Conservation (phyloP, 1,140 invertebrate genomes). For the Megathymus violae region DNA sequence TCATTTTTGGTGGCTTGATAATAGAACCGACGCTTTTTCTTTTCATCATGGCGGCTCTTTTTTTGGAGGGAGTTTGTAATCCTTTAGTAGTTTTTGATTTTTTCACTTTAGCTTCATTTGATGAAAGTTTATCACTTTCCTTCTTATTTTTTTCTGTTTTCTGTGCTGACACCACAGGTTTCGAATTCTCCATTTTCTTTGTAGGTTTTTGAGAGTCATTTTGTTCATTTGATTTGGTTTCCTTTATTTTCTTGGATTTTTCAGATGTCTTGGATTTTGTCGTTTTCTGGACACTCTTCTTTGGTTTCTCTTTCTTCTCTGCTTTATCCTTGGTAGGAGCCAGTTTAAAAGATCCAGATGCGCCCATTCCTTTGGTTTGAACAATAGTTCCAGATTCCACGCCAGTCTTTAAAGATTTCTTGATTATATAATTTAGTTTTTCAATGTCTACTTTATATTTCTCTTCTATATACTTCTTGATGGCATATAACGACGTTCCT, state of each 20-base stretch:
- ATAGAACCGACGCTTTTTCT: conserved; percentile 74
- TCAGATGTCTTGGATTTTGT: conserved; percentile 33
- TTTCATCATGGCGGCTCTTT: conserved; percentile 56
- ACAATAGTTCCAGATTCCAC: conserved; percentile 60
- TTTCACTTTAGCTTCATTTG: conserved; percentile 10
- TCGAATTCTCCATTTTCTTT: conserved; percentile 33
- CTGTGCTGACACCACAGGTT: neutral
- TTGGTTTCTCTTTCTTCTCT: conserved; percentile 42
- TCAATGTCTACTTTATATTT: conserved; percentile 59
- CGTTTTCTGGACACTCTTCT: conserved; percentile 31
- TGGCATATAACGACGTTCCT: conserved; percentile 65
- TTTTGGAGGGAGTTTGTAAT: conserved; percentile 55
- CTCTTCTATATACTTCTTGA: conserved; percentile 66
- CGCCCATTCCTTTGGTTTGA: conserved; percentile 64
- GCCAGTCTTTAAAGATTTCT: conserved; percentile 59
- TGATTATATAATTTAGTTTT: conserved; percentile 65
- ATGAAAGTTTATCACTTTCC: conserved; percentile 26
- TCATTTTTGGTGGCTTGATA: conserved; percentile 74
- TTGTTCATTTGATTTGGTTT: conserved; percentile 35
- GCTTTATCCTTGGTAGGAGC: conserved; percentile 44
- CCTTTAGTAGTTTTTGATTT: conserved; percentile 32
- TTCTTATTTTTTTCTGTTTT: conserved; percentile 36
- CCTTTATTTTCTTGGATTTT: conserved; percentile 26
- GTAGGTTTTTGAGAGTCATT: conserved; percentile 27
- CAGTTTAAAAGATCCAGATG: conserved; percentile 68